A percentile compares a stretch with the other conserved stretches of the same genome.
Conservation (phyloP, 2,113 vertebrate genomes). For the Fregata magnificens region DNA sequence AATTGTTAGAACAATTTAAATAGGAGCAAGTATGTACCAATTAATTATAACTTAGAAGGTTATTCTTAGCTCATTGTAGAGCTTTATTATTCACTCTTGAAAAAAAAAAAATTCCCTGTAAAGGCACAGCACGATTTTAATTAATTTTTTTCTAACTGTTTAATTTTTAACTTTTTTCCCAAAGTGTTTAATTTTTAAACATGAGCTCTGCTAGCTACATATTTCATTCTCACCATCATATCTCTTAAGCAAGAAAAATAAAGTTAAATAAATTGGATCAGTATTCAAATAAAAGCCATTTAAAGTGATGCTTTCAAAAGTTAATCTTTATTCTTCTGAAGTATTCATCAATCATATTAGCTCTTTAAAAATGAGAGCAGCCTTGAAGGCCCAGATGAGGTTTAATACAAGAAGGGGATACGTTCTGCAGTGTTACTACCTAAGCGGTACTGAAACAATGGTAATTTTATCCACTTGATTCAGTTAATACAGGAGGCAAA, state of each 20-base stretch:
- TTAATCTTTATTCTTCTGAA: slow-evolving; percentile 32
- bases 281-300: slow-evolving; percentile 53
- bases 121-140: slow-evolving; percentile 47
- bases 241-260: slow-evolving; percentile 53
- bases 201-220: background rate
- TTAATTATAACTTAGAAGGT: slow-evolving; percentile 71
- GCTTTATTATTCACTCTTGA: slow-evolving; percentile 43
- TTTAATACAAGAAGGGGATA: background rate
- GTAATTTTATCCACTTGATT: slow-evolving; percentile 10
- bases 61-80: slow-evolving; percentile 58
- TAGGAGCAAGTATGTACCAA: slow-evolving; percentile 58
- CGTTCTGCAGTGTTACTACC: background rate
- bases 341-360: slow-evolving; percentile 34
- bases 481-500: background rate
- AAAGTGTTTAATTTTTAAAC: slow-evolving; percentile 63
- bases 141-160: slow-evolving; percentile 44
- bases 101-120: slow-evolving; percentile 25
- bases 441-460: background rate
- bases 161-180: slow-evolving; percentile 54
- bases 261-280: slow-evolving; percentile 46
- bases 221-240: slow-evolving; percentile 36
- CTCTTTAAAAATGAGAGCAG: slow-evolving; percentile 32
- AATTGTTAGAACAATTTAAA: slow-evolving; percentile 65
- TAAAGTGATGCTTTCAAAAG: slow-evolving; percentile 33
- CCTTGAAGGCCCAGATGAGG: background rate